Evolutionary conservation across 1,140 invertebrate genomes (phyloP).

Genomic region (Palaemon carinicauda): DNA sequence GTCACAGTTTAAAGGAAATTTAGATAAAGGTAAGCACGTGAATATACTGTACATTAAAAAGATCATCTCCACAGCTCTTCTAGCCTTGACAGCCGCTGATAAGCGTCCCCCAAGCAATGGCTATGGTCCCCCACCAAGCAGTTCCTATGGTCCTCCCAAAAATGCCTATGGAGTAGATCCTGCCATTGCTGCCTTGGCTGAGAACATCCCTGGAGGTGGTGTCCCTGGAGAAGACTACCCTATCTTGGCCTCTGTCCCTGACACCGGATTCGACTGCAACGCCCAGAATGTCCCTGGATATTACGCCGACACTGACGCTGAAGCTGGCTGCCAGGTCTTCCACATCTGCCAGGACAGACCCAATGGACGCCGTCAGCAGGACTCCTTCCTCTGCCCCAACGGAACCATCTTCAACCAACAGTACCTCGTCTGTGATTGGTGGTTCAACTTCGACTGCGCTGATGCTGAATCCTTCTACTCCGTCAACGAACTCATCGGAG

Average conservation of each 20-base stretch:
- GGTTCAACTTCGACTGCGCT: constrained; percentile 69
- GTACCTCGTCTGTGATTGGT: constrained; percentile 71
- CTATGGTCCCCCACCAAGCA: too few species aligned
- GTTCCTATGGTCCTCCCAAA: too few species aligned
- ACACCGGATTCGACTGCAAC: constrained; percentile 65
- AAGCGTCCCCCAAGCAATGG: too few species aligned
- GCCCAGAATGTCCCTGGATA: constrained; percentile 60
- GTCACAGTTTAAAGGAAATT: too few species aligned
- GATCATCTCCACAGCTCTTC: too few species aligned
- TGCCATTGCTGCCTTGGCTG: not conserved
- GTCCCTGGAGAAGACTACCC: constrained; percentile 62
- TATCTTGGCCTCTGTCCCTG: constrained; percentile 62
- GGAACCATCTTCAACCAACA: constrained; percentile 71
- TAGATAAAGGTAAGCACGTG: too few species aligned
- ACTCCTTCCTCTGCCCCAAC: constrained; percentile 69
- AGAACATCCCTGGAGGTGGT: constrained; percentile 29
- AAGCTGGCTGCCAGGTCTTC: constrained; percentile 66
- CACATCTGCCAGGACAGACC: constrained; percentile 69
- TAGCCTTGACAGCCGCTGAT: too few species aligned
- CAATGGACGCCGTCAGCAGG: constrained; percentile 60
- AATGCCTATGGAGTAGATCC: too few species aligned
- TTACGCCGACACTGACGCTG: constrained; percentile 63
- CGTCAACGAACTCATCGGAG: constrained; percentile 61
- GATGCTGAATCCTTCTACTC: constrained; percentile 65
- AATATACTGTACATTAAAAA: too few species aligned